phyloP scores from a whole-genome alignment of 92 coral and sea anemone genomes.

The Zoanthus sansibaricus region DNA sequence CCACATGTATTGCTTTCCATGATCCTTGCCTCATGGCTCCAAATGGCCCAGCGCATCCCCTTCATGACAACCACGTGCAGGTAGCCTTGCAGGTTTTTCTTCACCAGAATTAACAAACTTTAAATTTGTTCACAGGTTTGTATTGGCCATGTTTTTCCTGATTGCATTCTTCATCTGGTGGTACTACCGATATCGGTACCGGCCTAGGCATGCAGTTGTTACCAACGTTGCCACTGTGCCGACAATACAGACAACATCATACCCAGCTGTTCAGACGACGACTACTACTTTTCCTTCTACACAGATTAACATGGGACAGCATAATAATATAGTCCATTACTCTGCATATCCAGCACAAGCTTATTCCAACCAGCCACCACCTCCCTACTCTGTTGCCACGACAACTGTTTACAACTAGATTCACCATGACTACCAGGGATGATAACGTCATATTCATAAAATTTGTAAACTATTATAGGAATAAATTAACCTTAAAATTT shows the following conservation, averaged over 20 bases:
- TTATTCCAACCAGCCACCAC: constrained; percentile 46
- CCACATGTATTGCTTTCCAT: too few species aligned
- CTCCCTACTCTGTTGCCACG: constrained; percentile 59
- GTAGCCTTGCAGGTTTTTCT: not conserved
- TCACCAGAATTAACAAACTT: not conserved
- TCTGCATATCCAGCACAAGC: constrained; percentile 36
- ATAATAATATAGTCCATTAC: constrained; percentile 2
- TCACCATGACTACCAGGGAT: not conserved
- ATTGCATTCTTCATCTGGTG: constrained; percentile 81
- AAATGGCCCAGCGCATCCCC: too few species aligned
- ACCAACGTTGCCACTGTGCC: constrained; percentile 45
- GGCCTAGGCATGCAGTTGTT: constrained; percentile 71
- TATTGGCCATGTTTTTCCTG: constrained; percentile 57
- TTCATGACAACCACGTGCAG: not conserved
- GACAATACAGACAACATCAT: constrained; percentile 40
- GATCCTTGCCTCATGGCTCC: too few species aligned
- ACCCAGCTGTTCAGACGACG: constrained; percentile 41
- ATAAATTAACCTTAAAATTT: not conserved
- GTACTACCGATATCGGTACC: constrained; percentile 95
- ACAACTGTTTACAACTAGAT: constrained; percentile 33
- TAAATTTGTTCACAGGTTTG: constrained; percentile 62
- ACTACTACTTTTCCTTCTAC: constrained; percentile 18
- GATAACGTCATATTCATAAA: not conserved
- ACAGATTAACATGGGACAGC: constrained; percentile 19
- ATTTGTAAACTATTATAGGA: too few species aligned